phyloP scores from a whole-genome alignment of 2,888 invertebrate genomes.

The Melanophora roralis region DNA sequence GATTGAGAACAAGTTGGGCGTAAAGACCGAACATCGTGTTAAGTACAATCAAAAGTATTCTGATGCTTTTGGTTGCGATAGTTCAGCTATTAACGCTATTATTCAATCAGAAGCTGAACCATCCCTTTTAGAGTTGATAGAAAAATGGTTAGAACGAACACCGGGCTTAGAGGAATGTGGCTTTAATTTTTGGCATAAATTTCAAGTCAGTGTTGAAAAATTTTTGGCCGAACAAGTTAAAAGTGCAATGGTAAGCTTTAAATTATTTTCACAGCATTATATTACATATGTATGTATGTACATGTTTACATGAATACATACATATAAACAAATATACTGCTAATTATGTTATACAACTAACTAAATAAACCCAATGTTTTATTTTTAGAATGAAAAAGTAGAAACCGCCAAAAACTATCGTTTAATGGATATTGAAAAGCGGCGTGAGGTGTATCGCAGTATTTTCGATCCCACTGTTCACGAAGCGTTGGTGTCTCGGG shows the following conservation, averaged over 20 bases:
- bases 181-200: conserved; percentile 97
- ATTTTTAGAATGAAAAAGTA: conserved; percentile 80
- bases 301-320: no score
- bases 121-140: conserved; percentile 89
- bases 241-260: conserved; percentile 77
- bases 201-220: conserved; percentile 84
- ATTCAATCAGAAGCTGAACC: conserved; percentile 89
- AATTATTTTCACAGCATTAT: neutral
- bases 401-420: conserved; percentile 82
- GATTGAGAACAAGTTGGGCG: conserved; percentile 94
- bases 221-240: conserved; percentile 84
- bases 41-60: conserved; percentile 96
- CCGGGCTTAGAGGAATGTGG: conserved; percentile 91
- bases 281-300: no score
- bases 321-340: no score
- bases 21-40: conserved; percentile 89
- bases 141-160: conserved; percentile 95
- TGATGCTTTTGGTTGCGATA: conserved; percentile 88
- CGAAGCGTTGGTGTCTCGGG: conserved; percentile 88
- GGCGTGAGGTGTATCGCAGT: conserved; percentile 90
- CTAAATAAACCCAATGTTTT: neutral
- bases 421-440: conserved; percentile 86
- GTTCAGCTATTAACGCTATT: conserved; percentile 79
- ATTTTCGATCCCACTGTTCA: conserved; percentile 92
- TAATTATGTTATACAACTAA: no score